Conservation (phyloP, 1,140 invertebrate genomes). For the Anthonomus grandis region DNA sequence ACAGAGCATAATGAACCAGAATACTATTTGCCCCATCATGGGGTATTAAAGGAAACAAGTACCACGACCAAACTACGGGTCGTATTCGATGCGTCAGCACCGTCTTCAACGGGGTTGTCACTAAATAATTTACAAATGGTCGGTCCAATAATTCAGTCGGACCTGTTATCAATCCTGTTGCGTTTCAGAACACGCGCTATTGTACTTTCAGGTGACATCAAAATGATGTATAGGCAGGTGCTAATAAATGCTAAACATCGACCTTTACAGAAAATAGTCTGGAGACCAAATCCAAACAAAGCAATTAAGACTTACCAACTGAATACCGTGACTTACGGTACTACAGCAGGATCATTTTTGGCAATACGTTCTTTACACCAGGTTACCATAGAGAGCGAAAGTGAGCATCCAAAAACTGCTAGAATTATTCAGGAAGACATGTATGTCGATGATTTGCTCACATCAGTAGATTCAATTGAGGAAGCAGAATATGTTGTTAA, state of each 20-base stretch:
- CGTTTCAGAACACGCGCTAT: slow-evolving; percentile 45
- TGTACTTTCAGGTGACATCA: slow-evolving; percentile 45
- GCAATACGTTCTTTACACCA: slow-evolving; percentile 40
- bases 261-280: slow-evolving; percentile 49
- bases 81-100: slow-evolving; percentile 13
- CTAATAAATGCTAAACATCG: slow-evolving; percentile 39
- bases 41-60: slow-evolving; percentile 23
- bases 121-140: slow-evolving; percentile 43
- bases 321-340: slow-evolving; percentile 49
- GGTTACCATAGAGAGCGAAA: slow-evolving; percentile 32
- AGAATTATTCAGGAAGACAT: slow-evolving; percentile 44
- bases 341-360: slow-evolving; percentile 43
- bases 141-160: slow-evolving; percentile 47
- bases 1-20: not conserved
- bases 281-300: slow-evolving; percentile 36
- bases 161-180: slow-evolving; percentile 46
- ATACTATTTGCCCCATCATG: slow-evolving; percentile 42
- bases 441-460: slow-evolving; percentile 52
- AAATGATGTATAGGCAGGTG: slow-evolving; percentile 51
- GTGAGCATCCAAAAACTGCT: slow-evolving; percentile 29
- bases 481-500: slow-evolving; percentile 3
- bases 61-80: slow-evolving; percentile 4
- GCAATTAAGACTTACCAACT: slow-evolving; percentile 39
- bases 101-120: slow-evolving; percentile 26
- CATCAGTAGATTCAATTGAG: slow-evolving; percentile 38